These are phyloP conservation scores for Rhagologus leucostigma DNA, from an alignment of 2,113 vertebrate species.

Conservation along the genomic window DNA sequence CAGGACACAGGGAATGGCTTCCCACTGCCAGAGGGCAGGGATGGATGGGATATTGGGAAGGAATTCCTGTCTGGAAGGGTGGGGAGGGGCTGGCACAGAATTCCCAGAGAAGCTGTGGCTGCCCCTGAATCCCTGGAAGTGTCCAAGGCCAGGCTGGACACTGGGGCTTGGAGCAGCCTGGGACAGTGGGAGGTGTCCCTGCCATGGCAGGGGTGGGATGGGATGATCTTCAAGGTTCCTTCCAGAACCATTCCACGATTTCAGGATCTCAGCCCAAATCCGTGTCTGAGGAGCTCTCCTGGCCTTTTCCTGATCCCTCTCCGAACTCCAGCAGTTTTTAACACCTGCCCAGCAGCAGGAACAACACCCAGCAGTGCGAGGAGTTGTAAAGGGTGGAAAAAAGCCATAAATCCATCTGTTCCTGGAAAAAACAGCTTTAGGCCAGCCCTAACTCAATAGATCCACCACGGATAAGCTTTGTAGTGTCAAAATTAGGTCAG, in stretches of 20 bases:
- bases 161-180: background rate
- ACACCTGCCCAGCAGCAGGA: background rate
- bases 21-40: background rate
- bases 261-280: background rate
- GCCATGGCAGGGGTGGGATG: background rate
- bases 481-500: background rate
- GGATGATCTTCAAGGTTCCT: too few relatives aligned
- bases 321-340: background rate
- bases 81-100: background rate
- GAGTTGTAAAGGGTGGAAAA: background rate
- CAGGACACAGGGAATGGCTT: background rate
- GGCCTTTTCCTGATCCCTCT: background rate
- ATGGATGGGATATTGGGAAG: background rate
- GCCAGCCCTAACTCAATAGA: background rate
- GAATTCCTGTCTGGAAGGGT: background rate
- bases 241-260: background rate
- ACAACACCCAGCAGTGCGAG: background rate
- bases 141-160: background rate
- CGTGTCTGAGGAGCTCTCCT: background rate
- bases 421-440: background rate
- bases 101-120: background rate
- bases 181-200: background rate
- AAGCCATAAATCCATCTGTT: background rate
- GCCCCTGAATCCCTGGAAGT: background rate
- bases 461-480: background rate